Percentiles rank a stretch among this genome's conserved stretches.
Evolutionary conservation across 2,797 vertebrate genomes (phyloP).

Genomic region (Eulemur coronatus): DNA sequence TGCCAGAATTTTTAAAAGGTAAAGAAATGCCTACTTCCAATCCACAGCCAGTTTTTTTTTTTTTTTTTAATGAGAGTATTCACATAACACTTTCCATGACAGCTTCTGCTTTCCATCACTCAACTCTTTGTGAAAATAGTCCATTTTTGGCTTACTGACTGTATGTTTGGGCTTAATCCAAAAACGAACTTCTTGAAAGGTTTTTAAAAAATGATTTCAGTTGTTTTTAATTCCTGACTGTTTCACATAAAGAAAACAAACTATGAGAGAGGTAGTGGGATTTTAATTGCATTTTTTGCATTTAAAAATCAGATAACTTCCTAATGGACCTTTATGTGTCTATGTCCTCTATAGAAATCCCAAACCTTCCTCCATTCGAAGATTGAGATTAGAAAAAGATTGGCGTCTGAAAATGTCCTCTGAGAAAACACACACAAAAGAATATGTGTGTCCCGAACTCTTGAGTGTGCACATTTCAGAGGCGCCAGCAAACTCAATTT

Average conservation of each 20-base stretch:
- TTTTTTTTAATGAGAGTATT: slow-evolving; percentile 67
- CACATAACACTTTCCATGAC: slow-evolving; percentile 76
- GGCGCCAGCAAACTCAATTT: slow-evolving; percentile 53
- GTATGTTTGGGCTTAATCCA: slow-evolving; percentile 64
- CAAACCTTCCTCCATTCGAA: slow-evolving; percentile 58
- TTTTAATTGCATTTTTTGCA: slow-evolving; percentile 68
- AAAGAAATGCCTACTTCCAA: slow-evolving; percentile 61
- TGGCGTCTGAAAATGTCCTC: slow-evolving; percentile 48
- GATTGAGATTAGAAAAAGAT: slow-evolving; percentile 55
- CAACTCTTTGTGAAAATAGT: slow-evolving; percentile 78
- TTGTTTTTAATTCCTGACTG: slow-evolving; percentile 68
- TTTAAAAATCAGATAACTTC: slow-evolving; percentile 73
- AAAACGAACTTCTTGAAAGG: slow-evolving; percentile 73
- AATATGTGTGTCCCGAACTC: slow-evolving; percentile 42
- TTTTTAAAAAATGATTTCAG: slow-evolving; percentile 61
- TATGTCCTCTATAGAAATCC: slow-evolving; percentile 28
- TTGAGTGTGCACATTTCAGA: slow-evolving; percentile 39
- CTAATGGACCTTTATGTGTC: slow-evolving; percentile 69
- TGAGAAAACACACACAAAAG: slow-evolving; percentile 66
- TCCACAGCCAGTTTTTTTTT: slow-evolving; percentile 8
- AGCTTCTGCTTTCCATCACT: slow-evolving; percentile 78
- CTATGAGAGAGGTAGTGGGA: slow-evolving; percentile 46
- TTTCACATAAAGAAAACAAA: slow-evolving; percentile 78
- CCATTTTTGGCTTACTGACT: slow-evolving; percentile 68
- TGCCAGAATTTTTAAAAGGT: slow-evolving; percentile 64